Percentiles rank a stretch among this genome's conserved stretches.
These are phyloP conservation scores for Hesperia comma DNA, from an alignment of 2,888 invertebrate genomes.

Conservation along the genomic window DNA sequence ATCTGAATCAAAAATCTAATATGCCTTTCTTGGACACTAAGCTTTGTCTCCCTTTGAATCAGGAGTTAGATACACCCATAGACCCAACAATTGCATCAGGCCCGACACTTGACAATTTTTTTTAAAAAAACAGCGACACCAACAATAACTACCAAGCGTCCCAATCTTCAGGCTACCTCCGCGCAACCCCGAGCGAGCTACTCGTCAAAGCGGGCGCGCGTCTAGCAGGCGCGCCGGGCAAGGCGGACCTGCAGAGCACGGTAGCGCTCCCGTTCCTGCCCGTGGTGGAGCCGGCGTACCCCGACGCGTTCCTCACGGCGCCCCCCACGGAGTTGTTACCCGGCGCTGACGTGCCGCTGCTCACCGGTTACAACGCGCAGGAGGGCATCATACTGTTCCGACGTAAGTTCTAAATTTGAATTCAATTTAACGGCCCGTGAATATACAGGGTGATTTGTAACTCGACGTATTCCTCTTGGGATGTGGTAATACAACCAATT, in stretches of 20 bases:
- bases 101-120: no score
- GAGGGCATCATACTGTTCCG: slow-evolving; percentile 86
- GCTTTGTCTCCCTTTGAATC: no score
- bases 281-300: slow-evolving; percentile 71
- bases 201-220: slow-evolving; percentile 83
- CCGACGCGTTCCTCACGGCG: slow-evolving; percentile 81
- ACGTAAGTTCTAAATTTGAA: slow-evolving; percentile 66
- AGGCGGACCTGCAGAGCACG: slow-evolving; percentile 79
- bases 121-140: no score
- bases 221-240: slow-evolving; percentile 71
- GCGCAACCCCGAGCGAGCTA: slow-evolving; percentile 84
- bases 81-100: no score
- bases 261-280: slow-evolving; percentile 86
- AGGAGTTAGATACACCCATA: no score
- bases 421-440: no score
- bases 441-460: no score
- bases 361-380: slow-evolving; percentile 86
- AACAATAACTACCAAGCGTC: no score
- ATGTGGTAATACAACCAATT: no score
- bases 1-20: no score
- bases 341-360: slow-evolving; percentile 84
- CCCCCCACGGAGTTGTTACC: slow-evolving; percentile 75
- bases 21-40: no score
- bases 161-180: slow-evolving; percentile 72
- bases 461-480: no score